Conservation (phyloP, 1,140 invertebrate genomes). For the Pseudomyrmex flavicornis region DNA sequence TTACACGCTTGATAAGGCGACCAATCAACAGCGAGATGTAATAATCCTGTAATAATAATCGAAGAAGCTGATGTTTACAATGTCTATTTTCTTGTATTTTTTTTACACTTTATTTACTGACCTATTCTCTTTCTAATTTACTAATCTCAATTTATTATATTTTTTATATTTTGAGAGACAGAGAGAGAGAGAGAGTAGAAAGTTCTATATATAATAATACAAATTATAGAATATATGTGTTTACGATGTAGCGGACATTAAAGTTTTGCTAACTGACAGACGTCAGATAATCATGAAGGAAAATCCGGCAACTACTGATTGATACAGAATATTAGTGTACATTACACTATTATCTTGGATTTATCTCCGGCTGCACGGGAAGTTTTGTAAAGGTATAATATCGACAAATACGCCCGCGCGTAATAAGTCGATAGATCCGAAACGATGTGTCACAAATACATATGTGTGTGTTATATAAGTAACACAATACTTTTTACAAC, state of each 20-base stretch:
- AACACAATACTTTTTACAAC: neutral
- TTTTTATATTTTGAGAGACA: neutral
- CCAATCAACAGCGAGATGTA: slow-evolving; percentile 32
- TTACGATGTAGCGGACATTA: slow-evolving; percentile 2
- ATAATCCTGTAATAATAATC: slow-evolving; percentile 42
- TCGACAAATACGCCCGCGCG: neutral
- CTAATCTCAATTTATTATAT: neutral
- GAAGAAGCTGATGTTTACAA: neutral
- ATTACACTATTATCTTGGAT: slow-evolving; percentile 37
- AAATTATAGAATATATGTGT: neutral
- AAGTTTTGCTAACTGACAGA: slow-evolving; percentile 30
- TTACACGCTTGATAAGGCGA: slow-evolving; percentile 29
- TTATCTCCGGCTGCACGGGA: slow-evolving; percentile 29
- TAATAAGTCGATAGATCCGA: slow-evolving; percentile 2
- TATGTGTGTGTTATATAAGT: too few relatives aligned
- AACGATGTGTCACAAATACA: neutral
- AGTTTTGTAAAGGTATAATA: slow-evolving; percentile 50
- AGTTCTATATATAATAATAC: neutral
- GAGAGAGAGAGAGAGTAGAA: too few relatives aligned
- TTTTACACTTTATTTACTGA: too few relatives aligned
- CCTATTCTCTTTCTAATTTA: neutral
- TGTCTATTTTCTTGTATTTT: too few relatives aligned
- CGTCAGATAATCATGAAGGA: slow-evolving; percentile 2
- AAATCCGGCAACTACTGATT: slow-evolving; percentile 20
- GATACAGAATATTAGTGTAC: slow-evolving; percentile 38